These are phyloP conservation scores for Agriotes lineatus DNA, from an alignment of 2,888 invertebrate species.

Conservation along the genomic window DNA sequence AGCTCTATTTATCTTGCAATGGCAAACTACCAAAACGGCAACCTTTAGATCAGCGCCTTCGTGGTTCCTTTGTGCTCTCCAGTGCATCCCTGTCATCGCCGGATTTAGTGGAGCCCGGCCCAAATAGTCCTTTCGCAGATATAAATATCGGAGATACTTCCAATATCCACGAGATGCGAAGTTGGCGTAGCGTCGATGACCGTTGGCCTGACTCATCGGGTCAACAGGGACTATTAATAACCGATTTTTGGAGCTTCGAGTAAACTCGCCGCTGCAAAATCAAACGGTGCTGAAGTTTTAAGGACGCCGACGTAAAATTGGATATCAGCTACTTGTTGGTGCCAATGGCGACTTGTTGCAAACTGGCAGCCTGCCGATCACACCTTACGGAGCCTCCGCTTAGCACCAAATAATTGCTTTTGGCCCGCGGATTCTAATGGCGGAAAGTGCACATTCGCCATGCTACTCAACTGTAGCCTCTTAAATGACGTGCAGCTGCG, in stretches of 20 bases:
- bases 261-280: constrained; percentile 37
- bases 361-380: constrained; percentile 63
- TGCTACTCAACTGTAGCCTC: too few relatives aligned
- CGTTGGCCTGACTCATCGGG: constrained; percentile 28
- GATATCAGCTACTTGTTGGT: constrained; percentile 56
- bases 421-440: constrained; percentile 6
- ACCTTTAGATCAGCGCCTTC: constrained; percentile 27
- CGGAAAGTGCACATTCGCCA: constrained; percentile 1
- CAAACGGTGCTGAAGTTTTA: constrained; percentile 48
- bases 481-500: too few relatives aligned
- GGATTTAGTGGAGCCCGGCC: not conserved
- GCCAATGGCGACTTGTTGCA: constrained; percentile 61
- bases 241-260: constrained; percentile 22
- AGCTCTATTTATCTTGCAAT: constrained; percentile 36
- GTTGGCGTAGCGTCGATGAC: constrained; percentile 21
- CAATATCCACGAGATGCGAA: not conserved
- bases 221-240: constrained; percentile 31
- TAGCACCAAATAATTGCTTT: constrained; percentile 30
- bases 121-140: not conserved
- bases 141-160: constrained; percentile 3
- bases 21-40: constrained; percentile 42
- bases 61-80: not conserved
- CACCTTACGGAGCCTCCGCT: constrained; percentile 61
- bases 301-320: constrained; percentile 48
- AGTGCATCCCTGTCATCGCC: not conserved